Percentiles rank a stretch among this genome's conserved stretches.
phyloP scores from a whole-genome alignment of 1,140 invertebrate species.

The Frieseomelitta varia region DNA sequence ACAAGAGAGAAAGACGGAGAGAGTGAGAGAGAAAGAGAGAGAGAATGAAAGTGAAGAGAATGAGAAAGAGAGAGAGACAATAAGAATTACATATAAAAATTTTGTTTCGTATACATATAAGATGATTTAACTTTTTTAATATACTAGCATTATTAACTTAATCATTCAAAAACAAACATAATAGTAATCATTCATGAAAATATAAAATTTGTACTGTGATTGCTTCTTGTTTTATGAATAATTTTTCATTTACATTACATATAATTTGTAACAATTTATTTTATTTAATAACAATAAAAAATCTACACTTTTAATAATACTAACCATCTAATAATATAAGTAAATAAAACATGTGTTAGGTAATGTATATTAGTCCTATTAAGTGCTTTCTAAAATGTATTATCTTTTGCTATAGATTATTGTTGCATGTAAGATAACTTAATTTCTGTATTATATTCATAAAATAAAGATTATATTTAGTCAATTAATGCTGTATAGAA shows the following conservation, averaged over 20 bases:
- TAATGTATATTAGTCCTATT: slow-evolving; percentile 52
- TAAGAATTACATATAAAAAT: slow-evolving; percentile 35
- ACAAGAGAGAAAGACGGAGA: background rate
- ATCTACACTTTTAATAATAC: slow-evolving; percentile 31
- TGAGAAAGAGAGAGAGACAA: slow-evolving; percentile 27
- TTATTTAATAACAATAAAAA: slow-evolving; percentile 14
- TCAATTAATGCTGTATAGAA: slow-evolving; percentile 57
- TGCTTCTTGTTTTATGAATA: slow-evolving; percentile 1
- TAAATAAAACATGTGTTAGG: slow-evolving; percentile 50
- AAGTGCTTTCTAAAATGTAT: slow-evolving; percentile 60
- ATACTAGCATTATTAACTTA: slow-evolving; percentile 16
- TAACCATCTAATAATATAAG: slow-evolving; percentile 42
- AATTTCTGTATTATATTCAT: slow-evolving; percentile 73
- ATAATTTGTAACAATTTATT: slow-evolving; percentile 37
- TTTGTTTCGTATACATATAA: slow-evolving; percentile 21
- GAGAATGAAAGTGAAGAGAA: background rate
- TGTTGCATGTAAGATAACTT: slow-evolving; percentile 72
- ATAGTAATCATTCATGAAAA: background rate
- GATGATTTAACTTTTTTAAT: slow-evolving; percentile 18
- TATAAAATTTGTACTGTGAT: slow-evolving; percentile 34
- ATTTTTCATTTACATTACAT: slow-evolving; percentile 11
- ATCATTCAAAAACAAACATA: slow-evolving; percentile 4
- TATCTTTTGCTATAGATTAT: slow-evolving; percentile 71
- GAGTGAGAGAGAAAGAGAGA: background rate
- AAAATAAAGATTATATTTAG: slow-evolving; percentile 75